These are phyloP conservation scores for Neoseiulus cucumeris DNA, from an alignment of 1,140 invertebrate genomes.

Conservation along the genomic window DNA sequence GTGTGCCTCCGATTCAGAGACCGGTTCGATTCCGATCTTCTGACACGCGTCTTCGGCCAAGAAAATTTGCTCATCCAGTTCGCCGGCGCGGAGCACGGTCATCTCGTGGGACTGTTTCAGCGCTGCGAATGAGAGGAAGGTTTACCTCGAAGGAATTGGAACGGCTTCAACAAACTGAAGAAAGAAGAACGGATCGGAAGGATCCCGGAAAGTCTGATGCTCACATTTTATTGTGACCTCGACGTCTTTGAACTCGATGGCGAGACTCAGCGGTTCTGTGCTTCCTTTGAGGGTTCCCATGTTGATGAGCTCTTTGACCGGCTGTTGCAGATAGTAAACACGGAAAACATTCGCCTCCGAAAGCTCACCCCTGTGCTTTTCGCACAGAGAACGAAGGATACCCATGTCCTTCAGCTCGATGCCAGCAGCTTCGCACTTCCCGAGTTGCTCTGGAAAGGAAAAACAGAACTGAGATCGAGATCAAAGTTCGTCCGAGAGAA, in stretches of 20 bases:
- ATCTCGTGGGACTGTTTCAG: constrained; percentile 74
- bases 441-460: constrained; percentile 40
- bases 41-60: constrained; percentile 41
- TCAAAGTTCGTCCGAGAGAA: background rate
- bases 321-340: background rate
- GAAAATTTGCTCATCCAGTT: constrained; percentile 92
- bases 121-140: constrained; percentile 41
- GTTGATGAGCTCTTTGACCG: background rate
- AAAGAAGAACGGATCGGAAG: too few relatives aligned
- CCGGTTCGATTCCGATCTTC: constrained; percentile 43
- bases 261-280: constrained; percentile 24
- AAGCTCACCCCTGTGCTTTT: constrained; percentile 49
- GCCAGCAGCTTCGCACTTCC: constrained; percentile 43
- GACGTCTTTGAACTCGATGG: constrained; percentile 29
- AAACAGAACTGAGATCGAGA: background rate
- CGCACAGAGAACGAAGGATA: constrained; percentile 61
- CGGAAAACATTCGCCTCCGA: constrained; percentile 62
- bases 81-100: constrained; percentile 68
- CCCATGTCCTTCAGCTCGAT: constrained; percentile 48
- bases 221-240: constrained; percentile 28
- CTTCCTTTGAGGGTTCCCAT: constrained; percentile 26
- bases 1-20: background rate
- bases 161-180: too few relatives aligned
- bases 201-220: too few relatives aligned
- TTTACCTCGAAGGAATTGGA: background rate